Evolutionary conservation across 2,888 invertebrate genomes (phyloP), one percentile per base, ranked within the genome.

Genomic region (Mactromeris polynyma): DNA sequence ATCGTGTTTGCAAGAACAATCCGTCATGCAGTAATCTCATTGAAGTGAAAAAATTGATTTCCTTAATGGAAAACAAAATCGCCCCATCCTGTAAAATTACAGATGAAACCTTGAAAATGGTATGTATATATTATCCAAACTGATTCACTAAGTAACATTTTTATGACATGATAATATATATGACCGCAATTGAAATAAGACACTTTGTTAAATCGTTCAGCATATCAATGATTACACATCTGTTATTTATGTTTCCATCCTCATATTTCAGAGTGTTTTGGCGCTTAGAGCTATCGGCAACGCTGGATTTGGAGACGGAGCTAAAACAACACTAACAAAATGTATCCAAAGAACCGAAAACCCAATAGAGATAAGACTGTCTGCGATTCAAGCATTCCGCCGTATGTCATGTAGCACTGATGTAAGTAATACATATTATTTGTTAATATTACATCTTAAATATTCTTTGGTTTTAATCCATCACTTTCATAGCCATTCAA

Each of bases 281-380:
- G 97, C 98, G 17, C 97, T 99, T 36, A 99, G 99, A 97, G 98
- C 98, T 0, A 96, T 99, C 6, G 98, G 98, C 26, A 99, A 99
- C 96, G 98, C 98, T 93, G 99, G 99, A 0, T 97, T 98, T 0
- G 97, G 98, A 42, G 93, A 93, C 21, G 83, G 89, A n/a, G 93
- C 94, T n/a, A 93, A 94, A 17, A 80, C 94, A 7, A 94, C 94
- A 2, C 90, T 97, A 54, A 92, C 93, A 54, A 93, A 93, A 33
- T 96, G 96, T 90, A 90, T 93, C 89, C 91, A 89, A 64, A 93
- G 98, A 94, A 96, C 97, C 0, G 97, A 97, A n/a, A 96, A 98
- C 7, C 97, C 98, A 0, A 97, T 98, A 83, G 98, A 98, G 69
- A 97, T 98, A 51, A 97, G 98, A 94, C 96, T 99, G 85, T 98